phyloP scores from a whole-genome alignment of 1,140 invertebrate genomes.

The Bombus affinis region DNA sequence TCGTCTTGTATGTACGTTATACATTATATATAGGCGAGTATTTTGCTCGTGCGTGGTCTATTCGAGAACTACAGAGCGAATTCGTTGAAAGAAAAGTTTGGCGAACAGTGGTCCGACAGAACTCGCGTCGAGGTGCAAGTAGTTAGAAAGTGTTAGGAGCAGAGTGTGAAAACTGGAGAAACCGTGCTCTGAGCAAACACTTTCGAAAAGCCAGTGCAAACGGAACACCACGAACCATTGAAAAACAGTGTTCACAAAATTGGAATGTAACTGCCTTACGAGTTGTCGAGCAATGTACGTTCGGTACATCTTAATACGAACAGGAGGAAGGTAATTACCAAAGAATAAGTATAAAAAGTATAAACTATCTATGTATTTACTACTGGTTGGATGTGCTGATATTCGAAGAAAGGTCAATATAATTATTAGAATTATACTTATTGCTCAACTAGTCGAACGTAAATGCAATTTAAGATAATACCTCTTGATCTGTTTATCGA shows the following conservation, averaged over 20 bases:
- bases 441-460: background rate
- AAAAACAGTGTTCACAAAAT: conserved; percentile 28
- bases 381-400: too few relatives aligned
- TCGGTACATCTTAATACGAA: background rate
- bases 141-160: conserved; percentile 48
- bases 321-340: too few relatives aligned
- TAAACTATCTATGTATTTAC: too few relatives aligned
- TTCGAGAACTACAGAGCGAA: conserved; percentile 14
- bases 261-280: conserved; percentile 4
- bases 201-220: conserved; percentile 54
- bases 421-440: too few relatives aligned
- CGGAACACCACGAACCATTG: conserved; percentile 28
- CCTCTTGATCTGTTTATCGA: background rate
- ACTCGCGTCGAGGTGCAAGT: conserved; percentile 37
- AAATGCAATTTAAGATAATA: background rate
- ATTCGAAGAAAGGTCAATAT: too few relatives aligned
- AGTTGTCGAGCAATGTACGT: background rate
- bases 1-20: background rate
- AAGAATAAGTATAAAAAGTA: too few relatives aligned
- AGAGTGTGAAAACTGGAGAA: conserved; percentile 59
- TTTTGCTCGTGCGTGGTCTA: conserved; percentile 17
- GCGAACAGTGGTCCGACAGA: conserved; percentile 46
- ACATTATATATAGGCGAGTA: conserved; percentile 20
- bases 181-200: conserved; percentile 57
- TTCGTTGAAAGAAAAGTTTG: conserved; percentile 65